Conservation (phyloP, 2,888 invertebrate species). For the Girardia tigrina region DNA sequence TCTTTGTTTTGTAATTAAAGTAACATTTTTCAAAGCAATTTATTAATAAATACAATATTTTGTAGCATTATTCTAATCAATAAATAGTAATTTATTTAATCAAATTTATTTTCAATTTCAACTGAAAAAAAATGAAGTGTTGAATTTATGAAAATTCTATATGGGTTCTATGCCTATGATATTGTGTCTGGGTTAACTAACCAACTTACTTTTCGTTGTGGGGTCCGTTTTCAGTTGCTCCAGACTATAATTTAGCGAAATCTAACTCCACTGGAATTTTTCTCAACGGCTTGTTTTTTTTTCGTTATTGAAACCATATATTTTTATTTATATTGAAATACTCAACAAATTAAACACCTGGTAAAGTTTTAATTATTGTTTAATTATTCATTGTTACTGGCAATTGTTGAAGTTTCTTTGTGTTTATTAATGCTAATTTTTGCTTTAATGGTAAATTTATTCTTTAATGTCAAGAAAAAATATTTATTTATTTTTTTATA, state of each 20-base stretch:
- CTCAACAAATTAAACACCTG: background rate
- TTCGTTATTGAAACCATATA: background rate
- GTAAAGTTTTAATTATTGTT: background rate
- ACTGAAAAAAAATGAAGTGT: background rate
- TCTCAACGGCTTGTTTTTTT: background rate
- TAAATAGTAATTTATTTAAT: background rate
- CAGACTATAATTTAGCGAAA: background rate
- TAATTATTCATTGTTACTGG: background rate
- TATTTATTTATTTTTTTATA: background rate
- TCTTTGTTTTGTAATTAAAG: too few species aligned
- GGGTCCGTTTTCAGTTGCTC: background rate
- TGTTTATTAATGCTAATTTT: too few species aligned
- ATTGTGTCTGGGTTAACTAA: background rate
- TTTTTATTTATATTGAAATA: background rate
- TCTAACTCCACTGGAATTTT: background rate
- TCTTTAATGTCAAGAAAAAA: background rate
- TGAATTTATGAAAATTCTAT: background rate
- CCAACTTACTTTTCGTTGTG: background rate
- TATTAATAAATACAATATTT: too few species aligned
- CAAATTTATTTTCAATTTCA: background rate
- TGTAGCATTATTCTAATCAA: background rate
- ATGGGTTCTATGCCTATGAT: background rate
- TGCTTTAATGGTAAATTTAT: background rate
- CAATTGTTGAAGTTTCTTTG: too few species aligned
- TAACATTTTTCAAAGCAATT: too few species aligned